phyloP scores from a whole-genome alignment of 2,797 vertebrate species.

The Squalus acanthias region DNA sequence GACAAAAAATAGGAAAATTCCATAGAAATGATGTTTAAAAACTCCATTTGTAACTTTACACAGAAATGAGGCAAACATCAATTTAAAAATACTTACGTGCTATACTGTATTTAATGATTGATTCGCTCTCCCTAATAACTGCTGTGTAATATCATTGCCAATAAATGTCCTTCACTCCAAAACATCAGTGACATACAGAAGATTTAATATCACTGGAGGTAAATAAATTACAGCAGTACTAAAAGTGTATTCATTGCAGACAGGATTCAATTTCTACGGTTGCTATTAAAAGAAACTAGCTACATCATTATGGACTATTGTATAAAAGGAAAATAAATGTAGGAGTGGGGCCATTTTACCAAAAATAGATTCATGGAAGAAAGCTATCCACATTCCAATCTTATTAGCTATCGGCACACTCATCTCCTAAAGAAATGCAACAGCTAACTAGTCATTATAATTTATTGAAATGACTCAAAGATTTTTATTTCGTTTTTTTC shows the following conservation, averaged over 20 bases:
- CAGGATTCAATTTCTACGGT: background rate
- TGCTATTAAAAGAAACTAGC: background rate
- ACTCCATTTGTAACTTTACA: background rate
- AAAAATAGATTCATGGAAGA: background rate
- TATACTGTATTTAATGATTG: background rate
- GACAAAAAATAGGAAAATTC: background rate
- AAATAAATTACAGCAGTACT: background rate
- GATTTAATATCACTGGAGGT: slow-evolving; percentile 4
- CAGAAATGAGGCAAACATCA: background rate
- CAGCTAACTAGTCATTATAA: background rate
- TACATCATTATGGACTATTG: background rate
- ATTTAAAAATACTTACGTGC: background rate
- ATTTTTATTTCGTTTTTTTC: background rate
- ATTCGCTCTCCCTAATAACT: background rate
- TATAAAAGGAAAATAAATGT: background rate
- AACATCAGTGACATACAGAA: background rate
- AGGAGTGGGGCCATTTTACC: background rate
- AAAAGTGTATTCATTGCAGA: background rate
- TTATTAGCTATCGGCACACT: background rate
- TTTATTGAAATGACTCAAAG: background rate
- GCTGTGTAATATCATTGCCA: background rate
- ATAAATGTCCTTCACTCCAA: background rate
- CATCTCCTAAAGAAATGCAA: background rate
- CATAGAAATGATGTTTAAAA: background rate
- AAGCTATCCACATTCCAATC: background rate